These are phyloP conservation scores for Lineus longissimus DNA, from an alignment of 1,140 invertebrate species.

Conservation along the genomic window DNA sequence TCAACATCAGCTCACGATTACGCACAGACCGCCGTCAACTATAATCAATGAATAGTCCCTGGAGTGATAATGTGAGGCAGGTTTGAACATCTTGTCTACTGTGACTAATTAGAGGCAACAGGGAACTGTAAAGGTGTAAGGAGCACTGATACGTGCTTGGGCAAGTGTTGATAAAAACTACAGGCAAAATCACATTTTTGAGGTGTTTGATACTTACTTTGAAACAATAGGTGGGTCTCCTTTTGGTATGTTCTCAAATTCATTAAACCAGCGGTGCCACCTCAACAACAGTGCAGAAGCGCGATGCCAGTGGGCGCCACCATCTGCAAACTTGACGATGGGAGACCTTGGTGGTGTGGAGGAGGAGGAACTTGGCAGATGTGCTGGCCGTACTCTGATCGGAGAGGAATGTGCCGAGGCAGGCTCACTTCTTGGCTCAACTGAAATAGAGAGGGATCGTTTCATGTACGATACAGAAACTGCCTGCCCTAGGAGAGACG, in stretches of 20 bases:
- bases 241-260: neutral
- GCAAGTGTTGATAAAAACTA: too few species aligned
- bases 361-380: slow-evolving; percentile 30
- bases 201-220: neutral
- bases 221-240: neutral
- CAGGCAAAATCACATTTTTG: too few species aligned
- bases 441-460: neutral
- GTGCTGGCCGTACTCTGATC: slow-evolving; percentile 18
- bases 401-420: neutral
- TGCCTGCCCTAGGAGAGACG: neutral
- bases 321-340: slow-evolving; percentile 39
- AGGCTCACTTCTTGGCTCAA: neutral
- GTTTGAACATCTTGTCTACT: too few species aligned
- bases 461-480: neutral
- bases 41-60: too few species aligned
- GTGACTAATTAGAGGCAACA: too few species aligned
- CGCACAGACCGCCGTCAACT: too few species aligned
- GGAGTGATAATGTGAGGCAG: too few species aligned
- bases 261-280: slow-evolving; percentile 56
- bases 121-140: too few species aligned
- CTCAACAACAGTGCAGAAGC: slow-evolving; percentile 66
- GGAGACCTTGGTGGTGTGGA: slow-evolving; percentile 39
- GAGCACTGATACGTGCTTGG: too few species aligned
- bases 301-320: slow-evolving; percentile 63
- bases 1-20: too few species aligned